Percentiles rank a stretch among this genome's conserved stretches.
phyloP scores from a whole-genome alignment of 2,888 invertebrate genomes.

The Phortica magna region DNA sequence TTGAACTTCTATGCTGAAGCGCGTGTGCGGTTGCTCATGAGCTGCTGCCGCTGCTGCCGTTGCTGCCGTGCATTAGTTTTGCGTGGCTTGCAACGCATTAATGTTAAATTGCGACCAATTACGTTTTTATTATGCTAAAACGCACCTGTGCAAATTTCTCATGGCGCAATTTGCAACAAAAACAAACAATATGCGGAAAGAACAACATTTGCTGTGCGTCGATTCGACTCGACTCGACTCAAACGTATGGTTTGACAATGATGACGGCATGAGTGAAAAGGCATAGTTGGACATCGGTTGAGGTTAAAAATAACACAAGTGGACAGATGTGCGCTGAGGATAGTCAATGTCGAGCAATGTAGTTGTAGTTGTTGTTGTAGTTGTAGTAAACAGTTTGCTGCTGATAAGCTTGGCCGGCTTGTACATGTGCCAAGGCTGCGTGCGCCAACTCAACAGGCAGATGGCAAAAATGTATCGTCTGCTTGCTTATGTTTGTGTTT shows the following conservation, averaged over 20 bases:
- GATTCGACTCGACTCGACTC: too few relatives aligned
- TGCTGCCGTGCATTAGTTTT: slow-evolving; percentile 17
- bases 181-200: slow-evolving; percentile 70
- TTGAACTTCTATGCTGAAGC: not conserved
- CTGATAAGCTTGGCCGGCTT: not conserved
- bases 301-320: not conserved
- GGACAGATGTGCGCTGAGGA: not conserved
- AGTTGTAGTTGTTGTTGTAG: not conserved
- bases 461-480: too few relatives aligned
- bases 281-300: not conserved
- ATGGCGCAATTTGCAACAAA: slow-evolving; percentile 73
- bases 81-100: not conserved
- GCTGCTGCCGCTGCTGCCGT: too few relatives aligned
- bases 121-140: slow-evolving; percentile 73
- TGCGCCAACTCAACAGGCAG: too few relatives aligned
- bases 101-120: slow-evolving; percentile 50
- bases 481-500: slow-evolving; percentile 9
- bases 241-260: not conserved
- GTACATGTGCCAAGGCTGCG: not conserved
- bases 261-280: not conserved
- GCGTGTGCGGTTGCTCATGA: slow-evolving; percentile 8
- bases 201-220: slow-evolving; percentile 58
- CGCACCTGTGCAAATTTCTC: slow-evolving; percentile 73
- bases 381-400: not conserved
- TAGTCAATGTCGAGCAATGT: not conserved